Evolutionary conservation across 2,888 invertebrate species (phyloP).

Genomic region (Scaptomyza tumidula): DNA sequence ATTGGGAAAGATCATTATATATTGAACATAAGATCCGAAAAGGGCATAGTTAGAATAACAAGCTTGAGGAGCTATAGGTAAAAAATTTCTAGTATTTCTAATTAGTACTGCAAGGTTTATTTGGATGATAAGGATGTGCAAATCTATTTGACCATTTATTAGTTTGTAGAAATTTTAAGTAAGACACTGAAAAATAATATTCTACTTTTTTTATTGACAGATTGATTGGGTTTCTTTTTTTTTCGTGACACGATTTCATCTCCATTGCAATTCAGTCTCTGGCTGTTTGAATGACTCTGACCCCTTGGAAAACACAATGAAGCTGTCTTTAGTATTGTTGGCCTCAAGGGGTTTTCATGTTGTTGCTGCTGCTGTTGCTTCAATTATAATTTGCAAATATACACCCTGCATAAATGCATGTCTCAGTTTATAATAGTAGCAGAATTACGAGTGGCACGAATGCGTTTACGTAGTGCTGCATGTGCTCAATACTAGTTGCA

Average conservation of each 20-base stretch:
- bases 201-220: too few species aligned
- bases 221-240: too few species aligned
- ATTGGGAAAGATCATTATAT: too few species aligned
- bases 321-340: constrained; percentile 19
- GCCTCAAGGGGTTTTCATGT: constrained; percentile 32
- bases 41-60: too few species aligned
- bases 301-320: constrained; percentile 29
- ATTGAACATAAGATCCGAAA: too few species aligned
- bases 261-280: not conserved
- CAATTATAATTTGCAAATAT: constrained; percentile 61
- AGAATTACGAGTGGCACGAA: constrained; percentile 9
- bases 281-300: constrained; percentile 1
- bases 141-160: too few species aligned
- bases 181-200: too few species aligned
- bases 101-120: too few species aligned
- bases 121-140: too few species aligned
- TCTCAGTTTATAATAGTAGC: constrained; percentile 24
- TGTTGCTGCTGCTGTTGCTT: constrained; percentile 32
- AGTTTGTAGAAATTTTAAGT: too few species aligned
- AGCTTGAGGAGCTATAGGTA: too few species aligned
- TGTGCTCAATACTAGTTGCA: constrained; percentile 17
- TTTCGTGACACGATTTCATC: constrained; percentile 13
- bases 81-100: too few species aligned
- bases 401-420: constrained; percentile 39
- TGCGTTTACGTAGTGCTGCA: constrained; percentile 1